A percentile compares a stretch with the other conserved stretches of the same genome.
Conservation (phyloP, 2,888 invertebrate species). For the Eilema depressum region DNA sequence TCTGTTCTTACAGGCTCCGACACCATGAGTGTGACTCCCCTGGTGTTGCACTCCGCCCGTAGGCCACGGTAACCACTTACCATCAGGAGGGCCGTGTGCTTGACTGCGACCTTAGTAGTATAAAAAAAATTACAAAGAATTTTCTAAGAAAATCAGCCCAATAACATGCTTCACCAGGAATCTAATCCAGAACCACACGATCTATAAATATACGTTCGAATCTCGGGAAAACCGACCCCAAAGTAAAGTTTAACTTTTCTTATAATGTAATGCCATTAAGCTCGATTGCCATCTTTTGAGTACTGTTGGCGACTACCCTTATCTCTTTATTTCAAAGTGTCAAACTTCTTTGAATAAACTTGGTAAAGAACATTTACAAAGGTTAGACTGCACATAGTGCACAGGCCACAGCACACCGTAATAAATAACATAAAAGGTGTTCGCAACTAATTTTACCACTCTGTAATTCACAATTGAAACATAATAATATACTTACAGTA, state of each 20-base stretch:
- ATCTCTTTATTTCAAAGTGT: background rate
- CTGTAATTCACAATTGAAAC: background rate
- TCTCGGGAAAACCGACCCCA: background rate
- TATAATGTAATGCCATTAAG: background rate
- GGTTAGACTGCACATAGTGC: background rate
- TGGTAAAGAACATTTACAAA: background rate
- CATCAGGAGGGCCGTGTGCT: no score
- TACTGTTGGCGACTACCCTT: background rate
- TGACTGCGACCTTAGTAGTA: no score
- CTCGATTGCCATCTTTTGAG: background rate
- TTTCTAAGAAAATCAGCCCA: background rate
- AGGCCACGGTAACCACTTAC: no score
- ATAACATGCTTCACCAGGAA: background rate
- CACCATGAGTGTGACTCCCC: no score
- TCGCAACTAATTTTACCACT: background rate
- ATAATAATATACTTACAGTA: no score
- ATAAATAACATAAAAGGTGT: no score
- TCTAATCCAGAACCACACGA: background rate
- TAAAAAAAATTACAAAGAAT: background rate
- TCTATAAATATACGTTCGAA: background rate
- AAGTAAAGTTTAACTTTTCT: background rate
- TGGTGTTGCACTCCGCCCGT: no score
- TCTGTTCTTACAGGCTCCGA: no score
- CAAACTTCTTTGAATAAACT: slow-evolving; percentile 1
- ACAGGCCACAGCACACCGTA: no score